Evolutionary conservation across 2,888 invertebrate genomes (phyloP).

Genomic region (Sarcophaga carnaria): DNA sequence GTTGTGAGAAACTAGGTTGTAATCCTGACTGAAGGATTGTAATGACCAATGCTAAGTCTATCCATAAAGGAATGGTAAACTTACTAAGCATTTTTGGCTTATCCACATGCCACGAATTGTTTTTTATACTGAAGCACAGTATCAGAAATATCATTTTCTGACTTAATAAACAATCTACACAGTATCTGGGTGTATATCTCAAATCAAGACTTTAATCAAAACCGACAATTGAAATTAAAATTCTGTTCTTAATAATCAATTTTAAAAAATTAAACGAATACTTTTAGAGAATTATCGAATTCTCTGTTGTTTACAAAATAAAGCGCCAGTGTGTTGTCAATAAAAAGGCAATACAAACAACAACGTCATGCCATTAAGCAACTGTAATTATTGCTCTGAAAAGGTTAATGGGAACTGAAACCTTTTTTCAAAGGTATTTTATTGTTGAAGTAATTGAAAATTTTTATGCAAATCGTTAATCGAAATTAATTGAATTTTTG

Average conservation of each 20-base stretch:
- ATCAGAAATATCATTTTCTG: too few relatives aligned
- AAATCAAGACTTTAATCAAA: constrained; percentile 35
- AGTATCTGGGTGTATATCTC: background rate
- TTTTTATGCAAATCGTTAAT: constrained; percentile 44
- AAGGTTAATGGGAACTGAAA: constrained; percentile 55
- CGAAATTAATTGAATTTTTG: constrained; percentile 40
- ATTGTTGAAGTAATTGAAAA: constrained; percentile 45
- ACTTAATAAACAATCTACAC: too few relatives aligned
- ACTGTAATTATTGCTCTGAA: constrained; percentile 48
- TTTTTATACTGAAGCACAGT: too few relatives aligned
- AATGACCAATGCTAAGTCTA: too few relatives aligned
- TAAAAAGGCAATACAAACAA: constrained; percentile 7
- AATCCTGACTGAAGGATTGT: too few relatives aligned
- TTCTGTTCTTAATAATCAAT: background rate
- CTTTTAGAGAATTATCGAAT: background rate
- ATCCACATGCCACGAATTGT: too few relatives aligned
- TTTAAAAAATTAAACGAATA: background rate
- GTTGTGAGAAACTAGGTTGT: too few relatives aligned
- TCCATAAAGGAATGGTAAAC: too few relatives aligned
- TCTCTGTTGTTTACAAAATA: background rate
- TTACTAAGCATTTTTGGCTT: too few relatives aligned
- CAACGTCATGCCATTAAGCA: background rate
- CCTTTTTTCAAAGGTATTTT: constrained; percentile 6
- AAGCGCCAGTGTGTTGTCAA: constrained; percentile 28
- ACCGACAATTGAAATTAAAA: constrained; percentile 40